Base-by-base conservation (phyloP, 2,113 vertebrate genomes). In the Zeus faber region DNA sequence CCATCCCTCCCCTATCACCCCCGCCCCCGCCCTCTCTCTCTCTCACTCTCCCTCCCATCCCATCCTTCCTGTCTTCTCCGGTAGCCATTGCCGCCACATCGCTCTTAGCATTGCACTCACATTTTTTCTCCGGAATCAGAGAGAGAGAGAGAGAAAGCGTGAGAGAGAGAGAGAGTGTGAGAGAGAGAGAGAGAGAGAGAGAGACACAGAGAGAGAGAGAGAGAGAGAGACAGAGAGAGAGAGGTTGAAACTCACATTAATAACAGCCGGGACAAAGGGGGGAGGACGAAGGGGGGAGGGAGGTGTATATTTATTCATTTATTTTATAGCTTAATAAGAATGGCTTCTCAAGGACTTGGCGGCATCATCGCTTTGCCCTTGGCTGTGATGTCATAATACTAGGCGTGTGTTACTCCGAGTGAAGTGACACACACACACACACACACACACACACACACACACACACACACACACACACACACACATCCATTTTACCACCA, bases 211-310 rank as follows among this genome's bases (percentile, higher is more conserved):
- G n/a, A n/a, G n/a, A n/a, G n/a, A n/a, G n/a, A n/a, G n/a, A n/a
- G n/a, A n/a, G n/a, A 13, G 31, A 35, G 31, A 35, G 9, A 35
- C 14, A 31, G 6, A 11, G 52, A 83, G 72, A 62, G 76, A 81
- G 74, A 84, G 77, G 78, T 77, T 82, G 76, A 74, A 81, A 89
- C 84, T 83, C 70, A 66, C 75, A 63, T 87, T 83, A 79, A 81
- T 79, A 71, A 79, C 65, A 50, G 60, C 66, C 37, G 56, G 62
- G 71, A 83, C 71, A 84, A 82, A 74, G 68, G 51, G 55, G 47
- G 65, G 41, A 2, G 16, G 27, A 4, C 27, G 27, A 9, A 6
- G 37, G 13, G 39, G 5, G 39, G 14, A 14, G 7, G 40, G 4
- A 16, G 4, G 65, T 58, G 56, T 70, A 53, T 83, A 78, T 88